Conservation (phyloP, 2,797 vertebrate species). For the Phylloscopus collybita region DNA sequence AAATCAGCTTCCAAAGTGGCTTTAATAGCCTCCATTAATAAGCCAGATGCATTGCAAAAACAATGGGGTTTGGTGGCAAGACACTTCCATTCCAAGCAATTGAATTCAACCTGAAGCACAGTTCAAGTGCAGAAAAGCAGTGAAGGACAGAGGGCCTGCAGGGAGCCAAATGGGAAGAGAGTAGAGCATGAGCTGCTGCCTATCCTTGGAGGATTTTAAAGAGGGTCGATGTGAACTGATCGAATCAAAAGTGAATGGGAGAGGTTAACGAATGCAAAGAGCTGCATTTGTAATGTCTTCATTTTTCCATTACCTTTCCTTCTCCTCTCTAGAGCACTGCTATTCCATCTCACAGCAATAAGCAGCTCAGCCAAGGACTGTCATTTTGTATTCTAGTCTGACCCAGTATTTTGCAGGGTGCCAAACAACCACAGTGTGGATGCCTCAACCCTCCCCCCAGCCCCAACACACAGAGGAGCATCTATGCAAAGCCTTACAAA, state of each 20-base stretch:
- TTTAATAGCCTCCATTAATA: neutral
- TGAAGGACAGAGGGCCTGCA: neutral
- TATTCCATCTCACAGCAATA: neutral
- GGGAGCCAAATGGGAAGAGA: neutral
- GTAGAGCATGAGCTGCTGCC: neutral
- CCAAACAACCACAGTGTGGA: conserved; percentile 29
- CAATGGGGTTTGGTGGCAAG: neutral
- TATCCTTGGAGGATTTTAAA: neutral
- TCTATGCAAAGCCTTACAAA: conserved; percentile 59
- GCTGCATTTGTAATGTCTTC: neutral
- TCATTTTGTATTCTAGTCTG: conserved; percentile 39
- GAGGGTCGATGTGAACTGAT: neutral
- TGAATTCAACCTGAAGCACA: neutral
- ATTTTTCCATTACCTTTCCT: neutral
- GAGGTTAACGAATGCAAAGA: neutral
- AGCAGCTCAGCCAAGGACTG: neutral
- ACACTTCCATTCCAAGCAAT: neutral
- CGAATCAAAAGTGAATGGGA: neutral
- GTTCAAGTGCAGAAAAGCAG: neutral
- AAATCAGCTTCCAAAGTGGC: conserved; percentile 19
- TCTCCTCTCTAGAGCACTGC: neutral
- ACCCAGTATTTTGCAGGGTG: conserved; percentile 18
- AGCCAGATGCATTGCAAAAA: neutral
- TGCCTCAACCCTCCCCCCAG: conserved; percentile 32
- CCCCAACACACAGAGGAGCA: conserved; percentile 32